Base-by-base conservation (phyloP, 2,888 invertebrate species). In the Lasioglossum oenotherae region DNA sequence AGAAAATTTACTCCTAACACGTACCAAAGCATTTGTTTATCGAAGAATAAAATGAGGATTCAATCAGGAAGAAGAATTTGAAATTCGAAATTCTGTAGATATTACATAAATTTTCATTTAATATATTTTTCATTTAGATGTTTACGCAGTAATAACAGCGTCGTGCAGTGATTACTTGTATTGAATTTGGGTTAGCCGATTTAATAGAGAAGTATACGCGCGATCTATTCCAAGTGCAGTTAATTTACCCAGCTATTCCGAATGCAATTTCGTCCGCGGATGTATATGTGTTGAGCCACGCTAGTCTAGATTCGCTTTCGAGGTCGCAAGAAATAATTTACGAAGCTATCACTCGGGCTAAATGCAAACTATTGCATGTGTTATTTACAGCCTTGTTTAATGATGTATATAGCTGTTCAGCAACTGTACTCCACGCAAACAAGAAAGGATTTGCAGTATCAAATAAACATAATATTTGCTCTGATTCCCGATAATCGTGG, bases 301-400 rank as follows among this genome's bases (percentile, higher is more conserved):
- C 19, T 75, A 49, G 41, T 41, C 67, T 60, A 79, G 75, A 67
- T 75, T 38, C 80, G 49, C 31, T 75, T 69, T 80, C 46, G 49
- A 69, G 44, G 75, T 27, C 8, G 75, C 69, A 75, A 53, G 75
- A 82, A 78, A 78, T 82, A 78, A 78, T 78, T 81, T 71, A 81
- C 57, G 71, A 46, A 60, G 46, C 81, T 53, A 77, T 77, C 81
- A 60, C 72, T 72, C 44, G 16, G 60, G 46, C 60, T 35, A 64
- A 77, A 77, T 60, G 46, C 57, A 74, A 81, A 81, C 76, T 81
- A 57, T 64, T 23, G 73, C 64, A 14, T 73, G 23, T 19, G 67
- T 74, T 67, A 27, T n/a, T 57, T 73, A 57, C 60, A 46, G 46
- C 64, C 16, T 38, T 16, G 73, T 78, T 67, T 77, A 73, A 73